These are phyloP conservation scores for Rhea pennata DNA, from an alignment of 2,113 vertebrate genomes.

Conservation along the genomic window DNA sequence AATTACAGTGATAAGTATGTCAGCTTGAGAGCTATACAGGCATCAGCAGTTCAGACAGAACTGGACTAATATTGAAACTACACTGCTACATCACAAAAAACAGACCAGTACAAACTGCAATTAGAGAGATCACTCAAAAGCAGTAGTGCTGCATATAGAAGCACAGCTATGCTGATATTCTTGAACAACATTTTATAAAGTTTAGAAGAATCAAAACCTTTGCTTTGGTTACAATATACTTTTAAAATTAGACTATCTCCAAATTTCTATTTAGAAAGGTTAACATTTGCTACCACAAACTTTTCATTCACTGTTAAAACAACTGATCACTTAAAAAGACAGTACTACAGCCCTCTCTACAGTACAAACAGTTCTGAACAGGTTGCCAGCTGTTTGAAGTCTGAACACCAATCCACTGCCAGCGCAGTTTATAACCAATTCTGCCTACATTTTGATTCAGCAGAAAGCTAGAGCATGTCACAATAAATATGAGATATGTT, in stretches of 20 bases:
- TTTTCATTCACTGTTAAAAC: background rate
- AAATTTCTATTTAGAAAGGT: background rate
- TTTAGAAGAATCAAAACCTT: background rate
- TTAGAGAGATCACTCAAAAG: background rate
- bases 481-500: background rate
- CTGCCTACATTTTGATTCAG: background rate
- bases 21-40: background rate
- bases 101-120: background rate
- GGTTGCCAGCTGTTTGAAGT: background rate
- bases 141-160: background rate
- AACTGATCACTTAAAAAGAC: background rate
- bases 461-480: background rate
- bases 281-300: background rate
- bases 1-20: background rate
- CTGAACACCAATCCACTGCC: background rate
- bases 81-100: conserved; percentile 9
- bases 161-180: background rate
- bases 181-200: background rate
- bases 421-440: background rate
- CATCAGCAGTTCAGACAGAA: conserved; percentile 17
- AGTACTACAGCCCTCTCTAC: background rate
- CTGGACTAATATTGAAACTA: background rate
- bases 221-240: background rate
- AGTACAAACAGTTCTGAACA: background rate
- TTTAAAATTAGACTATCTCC: background rate